phyloP scores from a whole-genome alignment of 37 sponge, comb jelly and placozoan genomes.

The Halisarca cf. caerulea region DNA sequence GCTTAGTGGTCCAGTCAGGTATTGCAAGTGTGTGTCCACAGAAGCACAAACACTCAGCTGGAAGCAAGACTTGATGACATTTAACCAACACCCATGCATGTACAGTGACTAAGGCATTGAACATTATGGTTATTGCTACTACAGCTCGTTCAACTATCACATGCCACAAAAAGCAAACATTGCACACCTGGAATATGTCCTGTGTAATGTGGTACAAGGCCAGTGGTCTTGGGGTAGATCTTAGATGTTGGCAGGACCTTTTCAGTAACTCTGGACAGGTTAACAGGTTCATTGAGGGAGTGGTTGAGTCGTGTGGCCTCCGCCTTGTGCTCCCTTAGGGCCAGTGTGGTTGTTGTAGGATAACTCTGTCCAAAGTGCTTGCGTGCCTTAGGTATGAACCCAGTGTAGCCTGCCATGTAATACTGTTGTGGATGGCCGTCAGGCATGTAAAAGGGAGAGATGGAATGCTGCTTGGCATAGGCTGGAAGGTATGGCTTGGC shows the following conservation, averaged over 20 bases:
- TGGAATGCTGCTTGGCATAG: constrained; percentile 72
- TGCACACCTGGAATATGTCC: constrained; percentile 89
- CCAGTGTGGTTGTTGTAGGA: constrained; percentile 80
- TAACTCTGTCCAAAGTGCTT: constrained; percentile 91
- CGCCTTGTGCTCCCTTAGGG: constrained; percentile 73
- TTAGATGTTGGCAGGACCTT: background rate
- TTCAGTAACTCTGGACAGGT: constrained; percentile 31
- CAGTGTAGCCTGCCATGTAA: constrained; percentile 96
- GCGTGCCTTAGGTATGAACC: constrained; percentile 87
- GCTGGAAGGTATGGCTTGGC: constrained; percentile 66
- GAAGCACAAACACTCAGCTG: background rate
- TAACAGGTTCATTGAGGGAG: constrained; percentile 53
- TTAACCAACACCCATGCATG: background rate
- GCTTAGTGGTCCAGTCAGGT: too few relatives aligned
- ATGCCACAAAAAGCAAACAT: background rate
- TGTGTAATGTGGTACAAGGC: constrained; percentile 92
- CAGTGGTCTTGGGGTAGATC: constrained; percentile 74
- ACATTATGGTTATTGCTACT: background rate
- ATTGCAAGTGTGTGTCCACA: too few relatives aligned
- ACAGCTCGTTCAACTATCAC: background rate
- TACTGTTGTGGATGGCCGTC: constrained; percentile 77
- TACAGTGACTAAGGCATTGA: background rate
- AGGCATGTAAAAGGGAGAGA: constrained; percentile 73
- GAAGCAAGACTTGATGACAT: background rate
- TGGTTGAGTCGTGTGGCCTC: constrained; percentile 57